Base-by-base conservation (phyloP, 2,113 vertebrate genomes). In the Sterna hirundo region DNA sequence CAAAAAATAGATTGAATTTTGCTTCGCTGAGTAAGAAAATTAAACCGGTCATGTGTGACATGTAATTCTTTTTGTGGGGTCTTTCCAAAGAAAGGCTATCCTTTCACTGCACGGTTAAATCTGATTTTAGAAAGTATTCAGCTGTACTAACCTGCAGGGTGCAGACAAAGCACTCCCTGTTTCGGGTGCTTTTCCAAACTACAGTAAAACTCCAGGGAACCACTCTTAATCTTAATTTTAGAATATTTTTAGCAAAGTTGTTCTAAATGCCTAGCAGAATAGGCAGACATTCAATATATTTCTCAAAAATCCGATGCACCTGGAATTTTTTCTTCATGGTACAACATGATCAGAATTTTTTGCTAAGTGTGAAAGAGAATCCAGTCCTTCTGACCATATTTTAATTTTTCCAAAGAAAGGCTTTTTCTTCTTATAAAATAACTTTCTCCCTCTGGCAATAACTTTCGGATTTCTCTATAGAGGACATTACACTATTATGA, bases 121-220 rank as follows among this genome's bases (percentile, higher is more conserved):
- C 44, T 94, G 75, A 82, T 80, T 89, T 95, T 70, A 68, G 55
- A 83, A 81, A 74, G 22, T 54, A 52, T 65, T 62, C 44, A 36
- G 52, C 18, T 91, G 14, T 68, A 58, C n/a, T 71, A 71, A 84
- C 32, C 21, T 79, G 44, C 57, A 78, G 62, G 21, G 27, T 89
- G 54, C 19, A 65, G 44, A 71, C 22, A 85, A 91, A 76, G 14
- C 36, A 55, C 9, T 78, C 52, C 40, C 18, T 76, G 55, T 18
- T 54, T 49, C 30, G 77, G 52, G 22, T 79, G 21, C 29, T 47
- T 89, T 88, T 93, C 32, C 29, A 87, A 52, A 42, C 32, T 36
- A 6, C n/a, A 40, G 15, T 25, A 83, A 52, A 69, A 44, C 49
- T 72, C 32, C 10, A 7, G 20, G 15, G 25, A 62, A 71, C 7